These are phyloP conservation scores for Perodicticus potto DNA, from an alignment of 2,797 vertebrate species.

Conservation along the genomic window DNA sequence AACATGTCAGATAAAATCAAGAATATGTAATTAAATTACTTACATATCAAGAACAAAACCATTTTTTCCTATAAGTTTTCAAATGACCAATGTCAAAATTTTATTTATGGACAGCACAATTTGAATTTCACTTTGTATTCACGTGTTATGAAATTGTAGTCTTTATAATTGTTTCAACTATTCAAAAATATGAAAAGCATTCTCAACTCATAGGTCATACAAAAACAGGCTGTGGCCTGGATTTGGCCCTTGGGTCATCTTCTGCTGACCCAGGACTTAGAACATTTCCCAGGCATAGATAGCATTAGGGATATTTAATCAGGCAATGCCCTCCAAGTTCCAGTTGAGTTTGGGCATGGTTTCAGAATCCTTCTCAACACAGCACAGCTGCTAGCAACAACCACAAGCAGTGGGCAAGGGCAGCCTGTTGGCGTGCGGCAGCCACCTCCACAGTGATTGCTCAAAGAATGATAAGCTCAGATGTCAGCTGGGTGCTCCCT, in stretches of 20 bases:
- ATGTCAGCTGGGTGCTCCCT: background rate
- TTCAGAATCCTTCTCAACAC: background rate
- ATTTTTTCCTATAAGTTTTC: background rate
- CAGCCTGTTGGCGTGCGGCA: too few relatives aligned
- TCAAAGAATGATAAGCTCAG: background rate
- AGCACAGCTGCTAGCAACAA: background rate
- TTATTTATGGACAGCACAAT: background rate
- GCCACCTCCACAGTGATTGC: background rate
- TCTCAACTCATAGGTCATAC: background rate
- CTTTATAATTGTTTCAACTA: background rate
- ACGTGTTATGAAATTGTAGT: background rate
- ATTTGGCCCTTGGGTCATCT: background rate
- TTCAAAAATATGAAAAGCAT: constrained; percentile 23
- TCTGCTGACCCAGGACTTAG: background rate
- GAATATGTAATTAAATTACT: background rate
- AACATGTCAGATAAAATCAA: constrained; percentile 31
- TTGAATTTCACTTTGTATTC: constrained; percentile 20
- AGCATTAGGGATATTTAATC: background rate
- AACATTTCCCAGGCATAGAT: background rate
- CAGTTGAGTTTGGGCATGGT: background rate
- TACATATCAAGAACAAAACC: background rate
- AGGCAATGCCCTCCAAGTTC: background rate
- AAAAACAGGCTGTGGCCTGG: background rate
- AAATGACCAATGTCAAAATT: background rate
- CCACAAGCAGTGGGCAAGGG: background rate